Base-by-base conservation (phyloP, 2,888 invertebrate species). In the Cybosia mesomella region DNA sequence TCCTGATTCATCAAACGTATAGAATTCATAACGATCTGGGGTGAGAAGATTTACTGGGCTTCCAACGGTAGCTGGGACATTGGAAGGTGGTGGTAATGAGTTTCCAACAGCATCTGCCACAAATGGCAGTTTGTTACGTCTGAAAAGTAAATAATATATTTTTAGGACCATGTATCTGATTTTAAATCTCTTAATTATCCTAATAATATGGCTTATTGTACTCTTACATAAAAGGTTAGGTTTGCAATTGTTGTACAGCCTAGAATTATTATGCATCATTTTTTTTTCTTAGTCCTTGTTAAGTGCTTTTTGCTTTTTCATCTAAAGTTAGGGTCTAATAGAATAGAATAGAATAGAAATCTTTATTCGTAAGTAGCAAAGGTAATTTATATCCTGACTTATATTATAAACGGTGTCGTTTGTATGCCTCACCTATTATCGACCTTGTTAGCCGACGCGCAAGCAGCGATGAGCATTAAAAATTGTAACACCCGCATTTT, bases 21-120 rank as follows among this genome's bases (percentile, higher is more conserved):
- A 98, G 89, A 98, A 98, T 86, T 98, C 98, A 88, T 98, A 98
- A 85, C 97, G 95, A 86, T 98, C 98, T 1, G 98, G 98, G 76
- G 97, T 97, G 9, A 98, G 91, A 0, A 98, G 94, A 81, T 97
- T 96, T 0, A 97, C 97, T 0, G 98, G 98, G 72, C 98, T 98
- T n/a, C 97, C 97, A 3, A 97, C 95, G 73, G 96, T 96, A 9
- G 96, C 93, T 58, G 96, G 96, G 58, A 90, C 90, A 72, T 88
- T 94, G 60, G 95, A 94, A 60, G 96, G 97, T 82, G 96, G 96
- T n/a, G 96, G 95, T 63, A 96, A 89, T 32, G 96, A 96, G 79
- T 96, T 96, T 0, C 97, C 97, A 4, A 97, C 92, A 0, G 97
- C 96, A 86, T 97, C 97, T 0, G 97, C 96, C 72, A 96, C 96